A percentile compares a stretch with the other conserved stretches of the same genome.
These are phyloP conservation scores for Glyptemys insculpta DNA, from an alignment of 2,797 vertebrate species.

Conservation along the genomic window DNA sequence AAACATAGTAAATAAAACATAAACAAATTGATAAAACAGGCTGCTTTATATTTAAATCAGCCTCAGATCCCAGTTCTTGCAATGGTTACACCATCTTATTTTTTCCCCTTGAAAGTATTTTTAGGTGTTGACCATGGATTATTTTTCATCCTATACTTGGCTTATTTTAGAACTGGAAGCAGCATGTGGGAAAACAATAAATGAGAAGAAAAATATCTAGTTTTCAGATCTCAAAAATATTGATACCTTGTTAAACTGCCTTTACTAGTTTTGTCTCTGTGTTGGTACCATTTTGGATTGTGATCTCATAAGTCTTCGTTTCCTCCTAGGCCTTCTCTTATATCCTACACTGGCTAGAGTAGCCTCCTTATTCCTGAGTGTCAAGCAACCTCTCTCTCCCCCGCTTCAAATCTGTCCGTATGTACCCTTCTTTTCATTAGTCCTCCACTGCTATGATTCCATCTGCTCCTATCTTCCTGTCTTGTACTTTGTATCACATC, in stretches of 20 bases:
- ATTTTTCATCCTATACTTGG: conserved; percentile 65
- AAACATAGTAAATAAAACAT: conserved; percentile 47
- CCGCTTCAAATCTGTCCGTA: neutral
- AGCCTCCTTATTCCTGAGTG: neutral
- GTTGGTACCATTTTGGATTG: neutral
- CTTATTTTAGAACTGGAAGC: conserved; percentile 79
- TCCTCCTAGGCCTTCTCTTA: neutral
- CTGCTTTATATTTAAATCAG: conserved; percentile 47
- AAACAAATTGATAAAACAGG: conserved; percentile 28
- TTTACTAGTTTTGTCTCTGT: neutral
- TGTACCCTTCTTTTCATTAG: neutral
- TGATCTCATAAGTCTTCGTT: rapidly evolving
- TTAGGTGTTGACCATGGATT: conserved; percentile 78
- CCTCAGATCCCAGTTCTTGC: conserved; percentile 14
- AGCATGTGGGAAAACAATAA: conserved; percentile 78
- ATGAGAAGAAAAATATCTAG: conserved; percentile 58
- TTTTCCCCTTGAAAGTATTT: conserved; percentile 58
- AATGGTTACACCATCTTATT: conserved; percentile 49
- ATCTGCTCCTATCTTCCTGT: neutral
- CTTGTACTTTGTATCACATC: rapidly evolving
- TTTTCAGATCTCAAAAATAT: conserved; percentile 64
- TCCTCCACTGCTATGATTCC: neutral
- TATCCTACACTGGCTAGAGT: neutral
- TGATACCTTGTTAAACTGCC: neutral
- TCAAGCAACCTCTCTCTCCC: neutral